Conservation (phyloP, 92 coral and sea anemone genomes). For the Porites rus region DNA sequence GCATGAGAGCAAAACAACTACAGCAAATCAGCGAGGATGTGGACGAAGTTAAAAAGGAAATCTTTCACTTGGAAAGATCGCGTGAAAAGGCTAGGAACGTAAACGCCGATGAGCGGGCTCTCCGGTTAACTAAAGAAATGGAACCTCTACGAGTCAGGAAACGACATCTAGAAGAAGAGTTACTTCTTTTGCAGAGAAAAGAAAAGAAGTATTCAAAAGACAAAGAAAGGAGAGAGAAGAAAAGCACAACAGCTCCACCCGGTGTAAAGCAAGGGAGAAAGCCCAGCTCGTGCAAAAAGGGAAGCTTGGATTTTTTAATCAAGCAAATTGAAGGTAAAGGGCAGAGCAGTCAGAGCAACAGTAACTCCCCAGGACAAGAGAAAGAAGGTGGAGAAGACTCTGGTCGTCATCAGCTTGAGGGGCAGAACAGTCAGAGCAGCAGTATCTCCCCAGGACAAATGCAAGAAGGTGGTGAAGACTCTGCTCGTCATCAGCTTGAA, state of each 20-base stretch:
- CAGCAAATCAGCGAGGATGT: constrained; percentile 39
- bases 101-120: constrained; percentile 1
- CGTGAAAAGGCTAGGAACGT: constrained; percentile 3
- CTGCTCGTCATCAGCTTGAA: background rate
- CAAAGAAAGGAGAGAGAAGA: constrained; percentile 5
- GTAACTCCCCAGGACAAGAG: background rate
- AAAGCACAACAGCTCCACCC: background rate
- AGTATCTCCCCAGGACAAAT: background rate
- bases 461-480: background rate
- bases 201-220: constrained; percentile 6
- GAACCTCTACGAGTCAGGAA: background rate
- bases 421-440: background rate
- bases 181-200: constrained; percentile 33
- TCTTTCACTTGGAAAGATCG: constrained; percentile 3
- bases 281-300: background rate
- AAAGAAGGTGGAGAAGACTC: background rate
- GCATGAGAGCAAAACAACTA: constrained; percentile 24
- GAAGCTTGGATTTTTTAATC: constrained; percentile 21
- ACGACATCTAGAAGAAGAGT: constrained; percentile 32
- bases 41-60: constrained; percentile 52
- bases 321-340: background rate
- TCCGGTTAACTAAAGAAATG: background rate
- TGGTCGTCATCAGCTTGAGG: no score
- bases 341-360: background rate
- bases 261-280: background rate